Evolutionary conservation across 1,140 invertebrate genomes (phyloP).

Genomic region (Drosophila arawakana): DNA sequence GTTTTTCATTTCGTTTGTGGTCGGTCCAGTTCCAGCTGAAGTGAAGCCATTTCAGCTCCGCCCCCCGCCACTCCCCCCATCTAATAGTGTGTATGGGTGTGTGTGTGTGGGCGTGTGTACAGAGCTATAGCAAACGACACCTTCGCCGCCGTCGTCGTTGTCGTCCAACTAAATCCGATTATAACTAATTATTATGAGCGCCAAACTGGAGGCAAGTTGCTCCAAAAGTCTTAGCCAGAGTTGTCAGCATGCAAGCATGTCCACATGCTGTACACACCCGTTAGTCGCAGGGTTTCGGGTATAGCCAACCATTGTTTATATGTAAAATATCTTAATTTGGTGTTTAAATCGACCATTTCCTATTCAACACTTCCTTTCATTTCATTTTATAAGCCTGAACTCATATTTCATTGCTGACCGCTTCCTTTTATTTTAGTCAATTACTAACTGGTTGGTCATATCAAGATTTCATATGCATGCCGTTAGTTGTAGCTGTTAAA

Average conservation of each 20-base stretch:
- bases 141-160: slow-evolving; percentile 42
- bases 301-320: too few relatives aligned
- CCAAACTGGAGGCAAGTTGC: slow-evolving; percentile 35
- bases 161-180: slow-evolving; percentile 73
- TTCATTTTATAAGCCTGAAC: too few relatives aligned
- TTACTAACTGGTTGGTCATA: too few relatives aligned
- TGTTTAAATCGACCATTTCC: too few relatives aligned
- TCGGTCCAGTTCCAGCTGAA: slow-evolving; percentile 39
- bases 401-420: too few relatives aligned
- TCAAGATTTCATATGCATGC: too few relatives aligned
- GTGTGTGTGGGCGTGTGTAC: slow-evolving; percentile 46
- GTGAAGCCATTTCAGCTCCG: slow-evolving; percentile 12
- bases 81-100: not conserved
- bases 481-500: too few relatives aligned
- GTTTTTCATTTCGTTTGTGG: slow-evolving; percentile 44
- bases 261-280: too few relatives aligned
- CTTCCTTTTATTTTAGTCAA: too few relatives aligned
- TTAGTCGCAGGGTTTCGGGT: too few relatives aligned
- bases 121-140: slow-evolving; percentile 60
- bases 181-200: slow-evolving; percentile 80
- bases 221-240: slow-evolving; percentile 5
- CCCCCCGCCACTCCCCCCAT: not conserved
- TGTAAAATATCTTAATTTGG: too few relatives aligned
- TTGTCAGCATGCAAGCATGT: not conserved
- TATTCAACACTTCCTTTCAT: too few relatives aligned